Conservation (phyloP, 1,140 invertebrate genomes). For the Neodiprion virginianus region DNA sequence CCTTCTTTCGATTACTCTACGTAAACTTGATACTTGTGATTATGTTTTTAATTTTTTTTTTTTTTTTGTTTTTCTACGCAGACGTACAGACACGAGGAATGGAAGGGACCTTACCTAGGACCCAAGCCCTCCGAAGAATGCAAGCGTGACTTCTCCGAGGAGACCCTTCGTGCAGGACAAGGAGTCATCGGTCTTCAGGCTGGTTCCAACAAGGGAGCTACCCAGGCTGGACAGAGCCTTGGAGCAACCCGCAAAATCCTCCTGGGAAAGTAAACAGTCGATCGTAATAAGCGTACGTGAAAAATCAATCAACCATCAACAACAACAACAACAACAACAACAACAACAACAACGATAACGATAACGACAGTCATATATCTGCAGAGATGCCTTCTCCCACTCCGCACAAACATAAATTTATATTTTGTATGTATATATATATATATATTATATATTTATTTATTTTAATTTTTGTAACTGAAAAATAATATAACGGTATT, state of each 20-base stretch:
- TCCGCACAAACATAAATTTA: slow-evolving; percentile 20
- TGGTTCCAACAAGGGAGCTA: slow-evolving; percentile 89
- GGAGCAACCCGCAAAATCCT: slow-evolving; percentile 87
- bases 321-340: background rate
- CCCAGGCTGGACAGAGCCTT: slow-evolving; percentile 88
- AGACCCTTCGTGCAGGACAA: slow-evolving; percentile 84
- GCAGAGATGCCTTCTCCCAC: background rate
- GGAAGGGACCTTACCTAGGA: slow-evolving; percentile 83
- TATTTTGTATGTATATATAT: slow-evolving; percentile 44
- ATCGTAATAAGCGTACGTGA: background rate
- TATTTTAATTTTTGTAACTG: slow-evolving; percentile 50
- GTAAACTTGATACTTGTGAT: background rate
- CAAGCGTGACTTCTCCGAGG: slow-evolving; percentile 88
- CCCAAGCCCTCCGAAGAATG: slow-evolving; percentile 87
- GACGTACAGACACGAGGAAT: slow-evolving; percentile 89
- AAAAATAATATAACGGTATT: slow-evolving; percentile 31
- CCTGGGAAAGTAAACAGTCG: slow-evolving; percentile 73
- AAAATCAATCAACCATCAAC: background rate
- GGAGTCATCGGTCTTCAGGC: slow-evolving; percentile 90
- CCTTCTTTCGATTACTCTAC: too few species aligned
- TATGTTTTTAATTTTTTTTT: slow-evolving; percentile 13
- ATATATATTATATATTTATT: slow-evolving; percentile 32
- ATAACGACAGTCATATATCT: background rate
- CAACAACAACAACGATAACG: background rate
- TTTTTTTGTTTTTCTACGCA: slow-evolving; percentile 50